These are phyloP conservation scores for Napeogenes sylphis DNA, from an alignment of 2,888 invertebrate species.

Conservation along the genomic window DNA sequence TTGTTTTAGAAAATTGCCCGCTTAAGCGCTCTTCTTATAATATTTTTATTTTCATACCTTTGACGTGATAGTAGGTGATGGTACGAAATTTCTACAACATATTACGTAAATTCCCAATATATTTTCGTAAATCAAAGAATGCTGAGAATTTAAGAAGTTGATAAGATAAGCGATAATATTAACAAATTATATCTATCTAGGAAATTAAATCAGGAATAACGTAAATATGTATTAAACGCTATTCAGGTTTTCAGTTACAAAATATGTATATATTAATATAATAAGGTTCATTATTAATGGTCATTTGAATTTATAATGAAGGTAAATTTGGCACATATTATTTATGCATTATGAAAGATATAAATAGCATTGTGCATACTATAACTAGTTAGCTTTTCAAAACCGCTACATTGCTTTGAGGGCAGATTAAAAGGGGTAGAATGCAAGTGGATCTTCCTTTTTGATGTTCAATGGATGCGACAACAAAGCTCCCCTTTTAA, in stretches of 20 bases:
- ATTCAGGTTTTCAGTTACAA: background rate
- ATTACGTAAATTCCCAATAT: background rate
- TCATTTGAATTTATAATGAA: too few species aligned
- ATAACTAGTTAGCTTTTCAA: background rate
- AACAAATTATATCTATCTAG: background rate
- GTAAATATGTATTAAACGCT: too few species aligned
- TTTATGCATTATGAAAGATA: too few species aligned
- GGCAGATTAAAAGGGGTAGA: constrained; percentile 9
- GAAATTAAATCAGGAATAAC: too few species aligned
- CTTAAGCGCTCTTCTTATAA: constrained; percentile 1
- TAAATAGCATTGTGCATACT: too few species aligned
- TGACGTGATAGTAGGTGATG: constrained; percentile 9
- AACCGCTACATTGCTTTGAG: background rate
- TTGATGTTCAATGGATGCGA: constrained; percentile 20
- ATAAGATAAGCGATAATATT: background rate
- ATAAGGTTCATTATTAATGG: too few species aligned
- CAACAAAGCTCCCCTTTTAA: constrained; percentile 25
- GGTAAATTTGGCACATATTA: too few species aligned
- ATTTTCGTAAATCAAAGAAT: background rate
- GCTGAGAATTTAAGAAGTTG: background rate
- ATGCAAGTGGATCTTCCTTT: constrained; percentile 13
- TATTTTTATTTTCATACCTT: constrained; percentile 5
- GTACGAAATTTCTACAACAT: background rate
- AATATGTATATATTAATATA: background rate
- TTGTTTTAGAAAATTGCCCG: background rate